phyloP scores from a whole-genome alignment of 2,888 invertebrate species.

The Trachelus troglodyta region DNA sequence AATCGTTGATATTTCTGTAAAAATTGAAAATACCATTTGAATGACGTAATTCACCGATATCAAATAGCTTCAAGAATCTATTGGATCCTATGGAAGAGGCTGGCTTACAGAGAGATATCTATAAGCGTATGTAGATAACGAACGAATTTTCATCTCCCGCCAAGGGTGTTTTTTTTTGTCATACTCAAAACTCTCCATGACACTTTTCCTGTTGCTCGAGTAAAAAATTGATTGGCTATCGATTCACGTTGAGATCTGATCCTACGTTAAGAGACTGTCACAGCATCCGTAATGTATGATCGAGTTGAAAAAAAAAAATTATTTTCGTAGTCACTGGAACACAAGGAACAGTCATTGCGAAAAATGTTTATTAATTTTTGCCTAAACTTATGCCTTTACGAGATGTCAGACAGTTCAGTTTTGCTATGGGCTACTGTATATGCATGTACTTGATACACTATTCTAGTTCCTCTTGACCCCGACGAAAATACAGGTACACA shows the following conservation, averaged over 20 bases:
- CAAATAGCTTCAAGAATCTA: neutral
- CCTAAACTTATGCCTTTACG: accelerated
- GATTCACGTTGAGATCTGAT: neutral
- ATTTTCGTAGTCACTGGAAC: neutral
- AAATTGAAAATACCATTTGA: neutral
- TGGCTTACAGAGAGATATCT: neutral
- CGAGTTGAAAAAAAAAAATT: neutral
- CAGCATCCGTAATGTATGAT: neutral
- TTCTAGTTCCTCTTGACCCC: conserved; percentile 18
- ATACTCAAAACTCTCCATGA: neutral
- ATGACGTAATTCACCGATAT: neutral
- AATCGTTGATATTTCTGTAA: neutral
- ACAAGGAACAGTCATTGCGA: too few species aligned
- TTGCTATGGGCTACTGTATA: neutral
- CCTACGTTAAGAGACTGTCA: neutral
- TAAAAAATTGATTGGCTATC: neutral
- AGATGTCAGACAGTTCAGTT: neutral
- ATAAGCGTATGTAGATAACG: neutral
- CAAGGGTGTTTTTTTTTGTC: neutral
- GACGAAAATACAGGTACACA: conserved; percentile 51
- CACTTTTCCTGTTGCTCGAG: neutral
- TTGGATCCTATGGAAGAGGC: neutral
- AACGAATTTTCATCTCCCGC: neutral
- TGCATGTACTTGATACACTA: neutral
- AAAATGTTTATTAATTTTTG: neutral